phyloP scores from a whole-genome alignment of 1,140 invertebrate genomes.

The Reticulitermes speratus region DNA sequence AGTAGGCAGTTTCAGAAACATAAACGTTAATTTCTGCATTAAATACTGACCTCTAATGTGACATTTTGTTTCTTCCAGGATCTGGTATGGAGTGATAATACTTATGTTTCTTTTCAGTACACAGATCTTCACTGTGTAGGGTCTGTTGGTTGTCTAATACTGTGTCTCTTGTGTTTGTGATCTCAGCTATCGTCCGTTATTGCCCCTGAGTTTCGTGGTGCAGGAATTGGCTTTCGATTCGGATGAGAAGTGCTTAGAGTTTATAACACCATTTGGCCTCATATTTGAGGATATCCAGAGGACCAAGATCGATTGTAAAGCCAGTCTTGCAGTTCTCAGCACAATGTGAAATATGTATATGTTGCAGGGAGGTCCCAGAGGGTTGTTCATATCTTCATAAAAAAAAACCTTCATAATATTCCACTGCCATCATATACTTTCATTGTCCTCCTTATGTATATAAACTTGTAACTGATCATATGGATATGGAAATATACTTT shows the following conservation, averaged over 20 bases:
- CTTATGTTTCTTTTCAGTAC: slow-evolving; percentile 33
- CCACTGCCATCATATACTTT: not conserved
- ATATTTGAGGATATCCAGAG: slow-evolving; percentile 68
- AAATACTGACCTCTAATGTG: not conserved
- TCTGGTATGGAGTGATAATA: not conserved
- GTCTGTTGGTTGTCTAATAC: not conserved
- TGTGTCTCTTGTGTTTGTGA: slow-evolving; percentile 49
- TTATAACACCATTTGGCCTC: slow-evolving; percentile 79
- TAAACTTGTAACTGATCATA: not conserved
- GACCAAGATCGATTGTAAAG: slow-evolving; percentile 83
- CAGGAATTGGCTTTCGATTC: slow-evolving; percentile 83
- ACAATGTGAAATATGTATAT: slow-evolving; percentile 22
- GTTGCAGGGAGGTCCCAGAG: not conserved
- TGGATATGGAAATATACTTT: not conserved
- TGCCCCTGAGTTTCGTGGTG: slow-evolving; percentile 81
- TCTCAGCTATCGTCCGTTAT: slow-evolving; percentile 86
- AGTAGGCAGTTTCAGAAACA: no score
- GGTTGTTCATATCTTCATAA: not conserved
- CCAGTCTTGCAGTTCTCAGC: slow-evolving; percentile 62
- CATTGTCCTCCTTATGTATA: not conserved
- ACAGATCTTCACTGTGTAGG: slow-evolving; percentile 2
- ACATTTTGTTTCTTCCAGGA: slow-evolving; percentile 47
- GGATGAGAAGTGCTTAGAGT: slow-evolving; percentile 78
- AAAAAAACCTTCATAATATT: not conserved
- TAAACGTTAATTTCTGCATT: no score